Conservation (phyloP, 1,140 invertebrate species). For the Wasmannia auropunctata region DNA sequence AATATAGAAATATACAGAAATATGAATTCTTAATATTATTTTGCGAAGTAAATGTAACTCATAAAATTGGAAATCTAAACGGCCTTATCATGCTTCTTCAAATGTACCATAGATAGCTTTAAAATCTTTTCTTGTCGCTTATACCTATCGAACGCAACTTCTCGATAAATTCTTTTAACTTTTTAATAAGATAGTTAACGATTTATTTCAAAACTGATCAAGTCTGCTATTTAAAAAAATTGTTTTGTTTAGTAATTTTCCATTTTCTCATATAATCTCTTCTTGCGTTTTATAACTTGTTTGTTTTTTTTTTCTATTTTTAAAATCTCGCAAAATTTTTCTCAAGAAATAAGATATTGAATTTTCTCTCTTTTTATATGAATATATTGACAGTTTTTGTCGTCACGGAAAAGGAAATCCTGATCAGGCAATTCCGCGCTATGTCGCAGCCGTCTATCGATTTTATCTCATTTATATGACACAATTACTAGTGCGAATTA, state of each 20-base stretch:
- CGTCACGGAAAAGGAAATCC: constrained; percentile 1
- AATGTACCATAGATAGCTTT: not conserved
- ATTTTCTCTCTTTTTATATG: not conserved
- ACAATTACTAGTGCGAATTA: constrained; percentile 16
- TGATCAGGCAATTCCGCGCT: not conserved
- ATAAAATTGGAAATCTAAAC: not conserved
- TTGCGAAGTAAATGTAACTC: not conserved
- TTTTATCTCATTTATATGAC: constrained; percentile 22
- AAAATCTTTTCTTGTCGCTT: not conserved
- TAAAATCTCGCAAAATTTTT: not conserved
- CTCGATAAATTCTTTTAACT: not conserved
- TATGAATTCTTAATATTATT: not conserved
- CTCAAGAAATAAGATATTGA: not conserved
- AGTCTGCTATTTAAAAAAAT: not conserved
- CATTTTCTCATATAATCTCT: not conserved
- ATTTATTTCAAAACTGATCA: not conserved
- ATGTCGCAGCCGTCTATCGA: not conserved
- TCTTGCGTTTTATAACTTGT: not conserved
- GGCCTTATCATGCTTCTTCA: not conserved
- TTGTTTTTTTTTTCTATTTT: not conserved
- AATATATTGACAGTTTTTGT: not conserved
- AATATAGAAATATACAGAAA: not conserved
- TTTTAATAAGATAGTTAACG: not conserved
- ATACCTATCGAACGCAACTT: not conserved
- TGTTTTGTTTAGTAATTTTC: not conserved